Evolutionary conservation across 2,113 vertebrate genomes (phyloP).

Genomic region (Agapornis roseicollis): DNA sequence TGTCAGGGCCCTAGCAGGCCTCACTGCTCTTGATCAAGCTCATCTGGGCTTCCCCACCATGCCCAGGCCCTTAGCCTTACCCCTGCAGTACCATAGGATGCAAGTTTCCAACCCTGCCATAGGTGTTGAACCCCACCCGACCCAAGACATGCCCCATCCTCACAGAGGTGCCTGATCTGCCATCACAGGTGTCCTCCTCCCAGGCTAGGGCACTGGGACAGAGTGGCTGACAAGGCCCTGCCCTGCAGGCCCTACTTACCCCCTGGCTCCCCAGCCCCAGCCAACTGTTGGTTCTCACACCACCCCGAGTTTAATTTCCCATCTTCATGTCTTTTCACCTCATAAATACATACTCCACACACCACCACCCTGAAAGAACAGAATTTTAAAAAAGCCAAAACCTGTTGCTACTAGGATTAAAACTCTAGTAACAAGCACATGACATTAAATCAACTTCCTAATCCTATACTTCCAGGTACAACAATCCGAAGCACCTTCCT

Average conservation of each 20-base stretch:
- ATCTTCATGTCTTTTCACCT: background rate
- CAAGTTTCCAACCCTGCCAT: no score
- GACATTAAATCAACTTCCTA: background rate
- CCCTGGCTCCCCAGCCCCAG: background rate
- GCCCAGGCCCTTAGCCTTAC: background rate
- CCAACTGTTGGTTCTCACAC: background rate
- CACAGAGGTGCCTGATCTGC: background rate
- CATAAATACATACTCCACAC: background rate
- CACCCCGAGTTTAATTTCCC: background rate
- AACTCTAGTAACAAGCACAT: fast-evolving
- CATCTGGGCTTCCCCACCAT: background rate
- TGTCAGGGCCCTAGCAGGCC: no score
- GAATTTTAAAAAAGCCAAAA: background rate
- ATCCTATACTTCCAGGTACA: background rate
- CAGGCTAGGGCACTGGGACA: no score
- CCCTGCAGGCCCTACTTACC: background rate
- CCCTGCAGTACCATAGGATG: background rate
- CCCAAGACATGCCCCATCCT: background rate
- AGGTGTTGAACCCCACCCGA: background rate
- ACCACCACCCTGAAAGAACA: background rate
- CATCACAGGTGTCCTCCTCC: fast-evolving
- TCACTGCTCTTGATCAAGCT: background rate
- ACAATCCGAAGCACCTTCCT: background rate
- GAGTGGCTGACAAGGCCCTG: background rate
- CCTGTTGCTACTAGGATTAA: background rate